phyloP scores from a whole-genome alignment of 2,113 vertebrate genomes.

The Paramormyrops kingsleyae region DNA sequence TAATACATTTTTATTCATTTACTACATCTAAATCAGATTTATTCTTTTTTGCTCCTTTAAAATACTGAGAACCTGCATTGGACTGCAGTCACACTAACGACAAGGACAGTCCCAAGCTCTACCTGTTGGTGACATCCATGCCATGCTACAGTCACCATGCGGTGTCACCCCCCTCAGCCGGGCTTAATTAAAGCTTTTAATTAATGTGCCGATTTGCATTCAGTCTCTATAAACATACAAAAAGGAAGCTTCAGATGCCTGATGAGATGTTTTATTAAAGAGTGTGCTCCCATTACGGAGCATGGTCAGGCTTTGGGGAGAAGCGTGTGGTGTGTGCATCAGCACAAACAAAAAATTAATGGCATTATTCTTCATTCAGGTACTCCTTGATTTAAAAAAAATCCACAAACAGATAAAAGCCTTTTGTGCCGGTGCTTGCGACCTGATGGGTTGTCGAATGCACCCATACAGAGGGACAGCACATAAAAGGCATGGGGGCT shows the following conservation, averaged over 20 bases:
- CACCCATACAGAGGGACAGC: constrained; percentile 31
- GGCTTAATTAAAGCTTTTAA: constrained; percentile 49
- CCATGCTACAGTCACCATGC: not conserved
- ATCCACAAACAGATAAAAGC: constrained; percentile 56
- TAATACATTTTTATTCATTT: not conserved
- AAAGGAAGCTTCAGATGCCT: constrained; percentile 39
- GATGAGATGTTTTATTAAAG: constrained; percentile 58
- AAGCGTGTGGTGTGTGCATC: constrained; percentile 35
- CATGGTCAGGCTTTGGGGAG: not conserved
- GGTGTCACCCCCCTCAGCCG: constrained; percentile 28
- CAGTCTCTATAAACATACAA: constrained; percentile 38
- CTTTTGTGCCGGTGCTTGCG: constrained; percentile 49
- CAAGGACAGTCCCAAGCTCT: not conserved
- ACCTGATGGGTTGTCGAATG: constrained; percentile 42
- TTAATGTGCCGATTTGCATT: constrained; percentile 59
- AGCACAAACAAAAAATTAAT: constrained; percentile 41
- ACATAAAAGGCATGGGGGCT: constrained; percentile 52
- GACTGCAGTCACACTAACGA: not conserved
- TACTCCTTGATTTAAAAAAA: constrained; percentile 31
- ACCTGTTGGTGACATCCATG: not conserved
- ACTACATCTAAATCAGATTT: not conserved
- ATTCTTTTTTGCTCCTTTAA: not conserved
- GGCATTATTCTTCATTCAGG: constrained; percentile 46
- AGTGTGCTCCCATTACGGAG: constrained; percentile 24
- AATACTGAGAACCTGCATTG: not conserved